Evolutionary conservation across 2,888 invertebrate species (phyloP).

Genomic region (Caenorhabditis wallacei): DNA sequence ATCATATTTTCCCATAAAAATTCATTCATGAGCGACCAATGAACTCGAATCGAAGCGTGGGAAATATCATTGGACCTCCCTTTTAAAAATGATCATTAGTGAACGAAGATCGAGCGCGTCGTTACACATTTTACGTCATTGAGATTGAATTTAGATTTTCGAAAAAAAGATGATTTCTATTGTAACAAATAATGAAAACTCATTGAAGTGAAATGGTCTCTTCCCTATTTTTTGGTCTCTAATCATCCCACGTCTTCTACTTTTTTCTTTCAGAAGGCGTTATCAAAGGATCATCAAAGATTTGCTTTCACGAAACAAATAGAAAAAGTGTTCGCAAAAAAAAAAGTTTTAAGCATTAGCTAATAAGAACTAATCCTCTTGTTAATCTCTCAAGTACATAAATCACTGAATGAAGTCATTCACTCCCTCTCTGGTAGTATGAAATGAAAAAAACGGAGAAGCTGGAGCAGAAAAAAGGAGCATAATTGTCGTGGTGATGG

Average conservation of each 20-base stretch:
- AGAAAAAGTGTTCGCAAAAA: constrained; percentile 1
- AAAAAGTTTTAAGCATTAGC: neutral
- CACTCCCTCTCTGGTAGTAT: neutral
- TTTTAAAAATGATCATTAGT: constrained; percentile 11
- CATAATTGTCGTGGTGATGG: constrained; percentile 36
- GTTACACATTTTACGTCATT: constrained; percentile 41
- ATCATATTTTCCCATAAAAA: neutral
- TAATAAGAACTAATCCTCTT: constrained; percentile 28
- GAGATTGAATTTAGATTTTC: neutral
- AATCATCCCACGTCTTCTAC: constrained; percentile 16
- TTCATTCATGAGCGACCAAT: constrained; percentile 24
- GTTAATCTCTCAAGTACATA: constrained; percentile 25
- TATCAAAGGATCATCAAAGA: constrained; percentile 4
- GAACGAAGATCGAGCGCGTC: constrained; percentile 11
- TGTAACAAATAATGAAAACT: neutral
- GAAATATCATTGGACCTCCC: constrained; percentile 1
- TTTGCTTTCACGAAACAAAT: neutral
- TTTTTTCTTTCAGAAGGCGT: neutral
- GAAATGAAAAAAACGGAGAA: constrained; percentile 10
- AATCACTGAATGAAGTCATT: constrained; percentile 23
- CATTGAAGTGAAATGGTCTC: constrained; percentile 34
- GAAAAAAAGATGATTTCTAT: constrained; percentile 15
- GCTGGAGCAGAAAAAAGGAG: neutral
- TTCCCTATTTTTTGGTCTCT: neutral
- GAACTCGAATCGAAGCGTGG: constrained; percentile 31